Evolutionary conservation across 2,888 invertebrate species (phyloP), one percentile per base, ranked within the genome.

Genomic region (Cheilosia soror): DNA sequence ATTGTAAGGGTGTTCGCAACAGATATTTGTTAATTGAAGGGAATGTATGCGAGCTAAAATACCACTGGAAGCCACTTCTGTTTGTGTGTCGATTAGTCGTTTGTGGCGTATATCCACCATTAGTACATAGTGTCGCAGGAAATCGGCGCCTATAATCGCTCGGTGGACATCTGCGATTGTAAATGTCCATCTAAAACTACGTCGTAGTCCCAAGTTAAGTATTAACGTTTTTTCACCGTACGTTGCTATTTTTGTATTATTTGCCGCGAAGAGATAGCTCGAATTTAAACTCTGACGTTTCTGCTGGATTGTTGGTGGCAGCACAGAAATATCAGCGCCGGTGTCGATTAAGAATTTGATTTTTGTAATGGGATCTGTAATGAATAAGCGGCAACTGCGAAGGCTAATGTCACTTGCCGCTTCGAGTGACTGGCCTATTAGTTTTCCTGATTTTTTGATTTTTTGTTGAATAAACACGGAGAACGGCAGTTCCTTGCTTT

Each of bases 401-500:
- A 25, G 37, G 62, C 53, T 44, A 13, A 55, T 71, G 47, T 27
- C 76, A 58, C n/a, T 44, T 55, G 66, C 65, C 60, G 66, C 66
- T 47, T 49, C 33, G 25, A 47, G 47, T 49, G 57, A 42, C 68
- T 47, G 27, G 57, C 69, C 57, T 33, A 31, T 47, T 47, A 69
- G 71, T 62, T 49, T 60, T 72, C 60, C 60, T 11, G 20, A 25
- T 57, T 51, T 53, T 60, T 60, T 15, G 49, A 62, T 9, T 25
- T n/a, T 0, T 31, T 29, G 3, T 60, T 20, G 11, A 62, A 62
- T 31, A 37, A 51, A 40, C 78, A 78, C 27, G 86, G 69, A 9
- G 60, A 11, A 44, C 57, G 57, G 49, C 81, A 86, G 13, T 73
- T 81, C 42, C 37, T 72, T 40, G 86, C 86, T 7, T 73, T 81